Base-by-base conservation (phyloP, 2,113 vertebrate genomes). In the Sprattus sprattus region DNA sequence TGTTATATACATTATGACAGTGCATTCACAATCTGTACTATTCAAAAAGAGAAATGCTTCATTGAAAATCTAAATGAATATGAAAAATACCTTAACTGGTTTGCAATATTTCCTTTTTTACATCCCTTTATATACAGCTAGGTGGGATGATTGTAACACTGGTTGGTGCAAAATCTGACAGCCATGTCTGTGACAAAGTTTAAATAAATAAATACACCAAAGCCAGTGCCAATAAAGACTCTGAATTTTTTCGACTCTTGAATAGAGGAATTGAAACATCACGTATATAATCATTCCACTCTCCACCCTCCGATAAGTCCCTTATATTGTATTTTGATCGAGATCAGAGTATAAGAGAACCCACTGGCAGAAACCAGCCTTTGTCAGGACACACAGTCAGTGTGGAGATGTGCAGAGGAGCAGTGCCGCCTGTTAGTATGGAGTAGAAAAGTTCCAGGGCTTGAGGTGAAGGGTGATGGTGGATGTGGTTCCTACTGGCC, bases 401-500 rank as follows among this genome's bases (percentile, higher is more conserved):
- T 1, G 71, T 78, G 5, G 71, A 39, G 39, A 39, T 1, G 39
- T 39, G 39, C 28, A 39, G 71, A 78, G 10, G 71, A 9, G 28
- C 67, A 39, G 71, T 13, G 71, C 71, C 71, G 44, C 71, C 71
- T 78, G 71, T 32, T 78, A 28, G 28, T 78, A 15, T 5, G 71
- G 71, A 75, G 67, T 6, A 11, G 71, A 78, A 44, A 78, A 1
- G 11, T 39, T 25, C 64, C 15, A 13, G 64, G 64, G 25, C 25
- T 25, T 2, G n/a, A 28, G 25, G 64, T 25, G n/a, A 32, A 71
- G 8, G 8, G 64, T 28, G 64, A 71, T 28, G 64, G 32, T 32
- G 71, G 2, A 15, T 28, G 2, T 11, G 46, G 22, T 83, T 84
- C 75, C 83, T 94, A 95, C 22, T 94, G 92, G 0, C 93, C 94